A percentile compares a stretch with the other conserved stretches of the same genome.
phyloP scores from a whole-genome alignment of 2,113 vertebrate species.

The Protomyctophum bolini region DNA sequence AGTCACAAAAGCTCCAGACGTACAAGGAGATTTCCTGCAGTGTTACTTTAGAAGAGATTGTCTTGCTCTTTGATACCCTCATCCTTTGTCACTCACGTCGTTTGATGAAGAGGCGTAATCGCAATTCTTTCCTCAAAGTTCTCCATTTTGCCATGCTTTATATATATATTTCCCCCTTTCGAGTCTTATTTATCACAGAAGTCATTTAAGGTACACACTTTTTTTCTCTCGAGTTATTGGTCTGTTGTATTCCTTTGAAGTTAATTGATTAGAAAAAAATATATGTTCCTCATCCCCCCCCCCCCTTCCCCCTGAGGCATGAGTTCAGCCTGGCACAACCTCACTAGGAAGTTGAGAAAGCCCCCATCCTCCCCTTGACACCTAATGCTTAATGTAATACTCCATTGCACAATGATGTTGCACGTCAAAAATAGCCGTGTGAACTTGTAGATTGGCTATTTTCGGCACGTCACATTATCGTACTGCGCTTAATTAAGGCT shows the following conservation, averaged over 20 bases:
- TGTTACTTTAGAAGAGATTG: constrained; percentile 51
- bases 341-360: constrained; percentile 58
- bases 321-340: constrained; percentile 42
- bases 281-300: constrained; percentile 20
- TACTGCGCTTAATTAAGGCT: too few relatives aligned
- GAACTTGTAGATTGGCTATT: too few relatives aligned
- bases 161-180: neutral
- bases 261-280: constrained; percentile 33
- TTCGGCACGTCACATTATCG: too few relatives aligned
- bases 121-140: constrained; percentile 42
- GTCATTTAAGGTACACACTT: constrained; percentile 49
- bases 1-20: constrained; percentile 68
- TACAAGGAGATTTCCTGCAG: constrained; percentile 39
- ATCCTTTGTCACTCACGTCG: constrained; percentile 51
- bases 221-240: constrained; percentile 31
- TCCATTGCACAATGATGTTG: too few relatives aligned
- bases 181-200: constrained; percentile 49
- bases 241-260: constrained; percentile 34
- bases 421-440: too few relatives aligned
- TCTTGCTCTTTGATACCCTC: constrained; percentile 55
- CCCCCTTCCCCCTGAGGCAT: neutral
- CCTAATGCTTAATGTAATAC: constrained; percentile 50
- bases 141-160: constrained; percentile 39
- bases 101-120: constrained; percentile 43
- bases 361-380: constrained; percentile 56